Evolutionary conservation across 2,797 vertebrate genomes (phyloP).

Genomic region (Sebastes minor): DNA sequence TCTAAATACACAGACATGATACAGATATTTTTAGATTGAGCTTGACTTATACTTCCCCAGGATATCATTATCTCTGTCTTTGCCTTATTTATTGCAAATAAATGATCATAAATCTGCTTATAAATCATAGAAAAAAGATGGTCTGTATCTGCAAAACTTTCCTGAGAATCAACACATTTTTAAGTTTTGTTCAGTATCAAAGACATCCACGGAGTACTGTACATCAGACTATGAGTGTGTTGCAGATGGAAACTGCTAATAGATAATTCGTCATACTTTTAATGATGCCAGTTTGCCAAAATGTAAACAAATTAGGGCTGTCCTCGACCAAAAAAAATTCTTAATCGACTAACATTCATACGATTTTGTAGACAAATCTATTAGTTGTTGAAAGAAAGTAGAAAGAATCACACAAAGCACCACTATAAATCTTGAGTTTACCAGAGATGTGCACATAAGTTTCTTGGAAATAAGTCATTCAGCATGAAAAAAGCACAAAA

Average conservation of each 20-base stretch:
- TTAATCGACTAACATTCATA: too few species aligned
- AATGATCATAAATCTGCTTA: background rate
- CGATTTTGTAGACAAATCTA: too few species aligned
- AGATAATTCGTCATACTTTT: background rate
- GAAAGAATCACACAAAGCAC: too few species aligned
- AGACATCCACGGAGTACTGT: background rate
- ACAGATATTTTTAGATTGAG: background rate
- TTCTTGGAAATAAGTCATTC: too few species aligned
- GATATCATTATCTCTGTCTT: background rate
- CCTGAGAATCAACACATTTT: background rate
- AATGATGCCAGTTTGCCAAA: background rate
- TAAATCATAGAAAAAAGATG: background rate
- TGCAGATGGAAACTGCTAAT: background rate
- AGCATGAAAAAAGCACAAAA: too few species aligned
- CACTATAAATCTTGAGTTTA: too few species aligned
- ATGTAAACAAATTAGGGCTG: background rate
- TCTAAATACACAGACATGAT: background rate
- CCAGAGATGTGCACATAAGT: too few species aligned
- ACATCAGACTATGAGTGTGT: background rate
- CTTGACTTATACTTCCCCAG: background rate
- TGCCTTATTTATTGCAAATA: background rate
- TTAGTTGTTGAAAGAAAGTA: too few species aligned
- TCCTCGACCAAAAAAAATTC: too few species aligned
- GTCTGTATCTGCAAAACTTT: background rate
- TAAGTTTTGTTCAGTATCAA: background rate